phyloP scores from a whole-genome alignment of 2,797 vertebrate species.

The Tapirus indicus region DNA sequence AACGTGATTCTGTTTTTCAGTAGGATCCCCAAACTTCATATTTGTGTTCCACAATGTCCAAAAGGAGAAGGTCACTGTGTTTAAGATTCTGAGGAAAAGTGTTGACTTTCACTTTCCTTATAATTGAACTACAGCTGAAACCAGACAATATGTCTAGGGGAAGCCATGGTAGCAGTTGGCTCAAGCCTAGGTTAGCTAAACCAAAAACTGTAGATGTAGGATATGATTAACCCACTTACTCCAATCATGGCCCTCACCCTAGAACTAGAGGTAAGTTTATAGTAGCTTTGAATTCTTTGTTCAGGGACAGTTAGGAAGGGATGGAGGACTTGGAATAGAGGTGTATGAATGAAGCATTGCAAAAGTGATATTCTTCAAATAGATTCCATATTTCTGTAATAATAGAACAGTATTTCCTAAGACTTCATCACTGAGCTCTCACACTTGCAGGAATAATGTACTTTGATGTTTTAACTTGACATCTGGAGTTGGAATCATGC shows the following conservation, averaged over 20 bases:
- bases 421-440: neutral
- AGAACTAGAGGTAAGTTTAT: neutral
- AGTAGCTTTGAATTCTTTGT: neutral
- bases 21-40: neutral
- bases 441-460: neutral
- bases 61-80: neutral
- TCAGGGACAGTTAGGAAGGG: neutral
- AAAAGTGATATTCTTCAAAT: neutral
- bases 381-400: neutral
- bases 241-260: neutral
- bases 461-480: neutral
- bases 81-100: constrained; percentile 11
- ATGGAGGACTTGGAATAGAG: neutral
- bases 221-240: neutral
- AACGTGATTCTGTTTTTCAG: neutral
- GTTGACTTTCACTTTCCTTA: neutral
- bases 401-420: neutral
- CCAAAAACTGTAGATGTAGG: neutral
- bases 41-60: neutral
- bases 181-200: neutral
- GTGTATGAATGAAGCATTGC: neutral
- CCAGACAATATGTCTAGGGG: neutral
- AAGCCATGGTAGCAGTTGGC: neutral
- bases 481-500: neutral
- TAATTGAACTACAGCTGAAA: neutral